phyloP scores from a whole-genome alignment of 2,113 vertebrate species.

The Rhinoderma darwinii region DNA sequence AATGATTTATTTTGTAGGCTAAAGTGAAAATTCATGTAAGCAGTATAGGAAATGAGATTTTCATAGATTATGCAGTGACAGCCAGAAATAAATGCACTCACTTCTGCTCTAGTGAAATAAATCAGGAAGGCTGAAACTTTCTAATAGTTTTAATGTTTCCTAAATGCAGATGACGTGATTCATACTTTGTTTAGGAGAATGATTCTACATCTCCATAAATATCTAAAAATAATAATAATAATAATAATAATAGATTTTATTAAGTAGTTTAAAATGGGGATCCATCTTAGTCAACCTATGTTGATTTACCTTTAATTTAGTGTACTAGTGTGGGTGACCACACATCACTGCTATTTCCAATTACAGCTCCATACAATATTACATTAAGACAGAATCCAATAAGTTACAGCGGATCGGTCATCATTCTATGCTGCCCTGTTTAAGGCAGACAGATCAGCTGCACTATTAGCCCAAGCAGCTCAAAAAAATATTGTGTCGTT shows the following conservation, averaged over 20 bases:
- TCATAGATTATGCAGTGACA: constrained; percentile 31
- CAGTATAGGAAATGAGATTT: constrained; percentile 43
- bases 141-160: constrained; percentile 27
- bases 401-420: too few species aligned
- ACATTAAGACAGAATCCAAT: too few species aligned
- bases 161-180: not conserved
- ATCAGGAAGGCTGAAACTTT: not conserved
- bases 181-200: not conserved
- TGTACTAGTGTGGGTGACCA: too few species aligned
- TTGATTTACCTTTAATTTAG: too few species aligned
- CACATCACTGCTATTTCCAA: too few species aligned
- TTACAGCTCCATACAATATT: too few species aligned
- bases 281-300: not conserved
- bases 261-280: not conserved
- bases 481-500: too few species aligned
- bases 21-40: constrained; percentile 39
- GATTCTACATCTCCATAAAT: not conserved
- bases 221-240: not conserved
- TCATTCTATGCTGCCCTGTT: too few species aligned
- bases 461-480: too few species aligned
- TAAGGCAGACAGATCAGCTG: too few species aligned
- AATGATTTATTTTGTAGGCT: constrained; percentile 36
- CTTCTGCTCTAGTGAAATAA: constrained; percentile 2
- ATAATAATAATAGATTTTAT: too few species aligned
- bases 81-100: constrained; percentile 7